Evolutionary conservation across 2,888 invertebrate genomes (phyloP), one percentile per base, ranked within the genome.

Genomic region (Cheilosia scutellata): DNA sequence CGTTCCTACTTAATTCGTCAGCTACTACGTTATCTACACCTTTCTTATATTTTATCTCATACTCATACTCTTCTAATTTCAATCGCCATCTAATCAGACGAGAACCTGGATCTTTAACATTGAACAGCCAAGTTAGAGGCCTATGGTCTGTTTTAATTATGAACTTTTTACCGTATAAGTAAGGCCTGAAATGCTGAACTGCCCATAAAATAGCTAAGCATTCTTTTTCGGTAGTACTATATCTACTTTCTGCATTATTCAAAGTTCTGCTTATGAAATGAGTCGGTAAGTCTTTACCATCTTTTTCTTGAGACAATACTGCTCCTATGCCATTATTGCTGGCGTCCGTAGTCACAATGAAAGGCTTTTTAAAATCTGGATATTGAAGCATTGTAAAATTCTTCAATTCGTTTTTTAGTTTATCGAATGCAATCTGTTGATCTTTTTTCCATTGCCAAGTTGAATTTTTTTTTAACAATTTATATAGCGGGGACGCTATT

Each of bases 191-290:
- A 27, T 49, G 49, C 49, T 65, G 16, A 20, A 51, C 20, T 31
- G 65, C 49, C 65, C 65, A 77, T 11, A 77, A 49, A 9, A 68
- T 58, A 11, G 77, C 77, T 13, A 49, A 11, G 9, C 49, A 49
- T 25, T 47, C 44, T 4, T 47, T 47, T 16, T 47, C 44, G n/a
- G 44, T 51, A 25, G 68, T 70, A 27, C 68, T 58, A 11, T 70
- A 70, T 5, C 29, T 70, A 9, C 13, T 31, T 62, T 68, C 51
- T n/a, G 72, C 60, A 65, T 42, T 27, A 29, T 65, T 79, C 4
- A 71, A 27, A 20, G 57, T 37, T 37, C 57, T 33, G 7, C 33
- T 20, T 11, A 33, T 25, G 5, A 37, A 57, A 37, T 57, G 37
- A 4, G 11, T 4, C 2, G 37, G 37, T n/a, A 53, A 11, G 27